A percentile compares a stretch with the other conserved stretches of the same genome.
These are phyloP conservation scores for Holothuria scabra DNA, from an alignment of 53 echinoderm and acorn worm species.

Conservation along the genomic window DNA sequence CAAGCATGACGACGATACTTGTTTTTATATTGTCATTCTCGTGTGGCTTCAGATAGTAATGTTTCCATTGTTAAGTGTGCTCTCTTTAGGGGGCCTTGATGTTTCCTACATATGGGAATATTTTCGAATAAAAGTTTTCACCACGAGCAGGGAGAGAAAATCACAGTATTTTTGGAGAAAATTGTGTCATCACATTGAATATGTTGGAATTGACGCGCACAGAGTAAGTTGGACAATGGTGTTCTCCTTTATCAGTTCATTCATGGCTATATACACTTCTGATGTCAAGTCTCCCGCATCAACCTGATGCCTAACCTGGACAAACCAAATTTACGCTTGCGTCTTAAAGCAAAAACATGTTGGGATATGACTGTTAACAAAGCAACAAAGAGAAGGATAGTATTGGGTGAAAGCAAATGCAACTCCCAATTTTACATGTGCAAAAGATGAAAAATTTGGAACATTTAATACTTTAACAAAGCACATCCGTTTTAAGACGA, in stretches of 20 bases:
- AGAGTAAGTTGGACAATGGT: conserved; percentile 36
- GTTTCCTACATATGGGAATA: conserved; percentile 31
- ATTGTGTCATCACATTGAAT: neutral
- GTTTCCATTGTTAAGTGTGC: neutral
- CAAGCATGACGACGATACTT: neutral
- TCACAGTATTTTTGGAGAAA: conserved; percentile 6
- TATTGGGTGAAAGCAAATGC: too few relatives aligned
- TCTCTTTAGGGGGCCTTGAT: conserved; percentile 18
- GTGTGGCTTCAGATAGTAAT: conserved; percentile 20
- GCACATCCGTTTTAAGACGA: too few relatives aligned
- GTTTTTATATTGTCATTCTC: neutral
- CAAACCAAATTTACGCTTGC: too few relatives aligned
- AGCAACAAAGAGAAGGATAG: too few relatives aligned
- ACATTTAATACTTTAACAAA: too few relatives aligned
- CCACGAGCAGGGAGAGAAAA: neutral
- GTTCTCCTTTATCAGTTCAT: conserved; percentile 13
- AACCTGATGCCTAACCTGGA: too few relatives aligned
- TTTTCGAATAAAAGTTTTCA: conserved; percentile 2
- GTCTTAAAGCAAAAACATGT: too few relatives aligned
- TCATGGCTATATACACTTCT: neutral
- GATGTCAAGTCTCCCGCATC: neutral
- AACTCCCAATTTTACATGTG: too few relatives aligned
- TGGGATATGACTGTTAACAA: too few relatives aligned
- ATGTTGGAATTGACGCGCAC: neutral
- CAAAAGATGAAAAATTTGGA: too few relatives aligned